Percentiles rank a stretch among this genome's conserved stretches.
These are phyloP conservation scores for Chalcis sispes DNA, from an alignment of 2,888 invertebrate species.

Conservation along the genomic window DNA sequence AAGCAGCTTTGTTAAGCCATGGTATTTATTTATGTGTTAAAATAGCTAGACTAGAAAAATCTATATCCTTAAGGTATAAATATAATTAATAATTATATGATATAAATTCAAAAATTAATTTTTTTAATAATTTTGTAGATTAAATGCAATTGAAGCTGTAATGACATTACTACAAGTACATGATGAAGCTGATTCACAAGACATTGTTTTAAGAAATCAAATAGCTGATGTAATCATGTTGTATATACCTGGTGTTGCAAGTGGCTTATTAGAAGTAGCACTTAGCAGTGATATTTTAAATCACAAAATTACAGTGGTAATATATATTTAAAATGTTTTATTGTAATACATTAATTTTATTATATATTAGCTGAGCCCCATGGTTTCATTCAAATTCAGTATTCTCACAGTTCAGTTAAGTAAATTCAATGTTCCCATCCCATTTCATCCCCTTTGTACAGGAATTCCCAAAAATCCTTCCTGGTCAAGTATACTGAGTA, in stretches of 20 bases:
- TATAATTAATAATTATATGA: conserved; percentile 10
- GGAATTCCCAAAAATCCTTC: too few relatives aligned
- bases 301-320: conserved; percentile 80
- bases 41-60: conserved; percentile 82
- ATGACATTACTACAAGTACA: conserved; percentile 81
- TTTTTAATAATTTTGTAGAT: conserved; percentile 69
- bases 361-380: too few relatives aligned
- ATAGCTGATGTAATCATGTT: conserved; percentile 80
- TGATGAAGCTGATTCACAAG: conserved; percentile 77
- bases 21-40: conserved; percentile 82
- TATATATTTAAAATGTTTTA: conserved; percentile 59
- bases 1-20: conserved; percentile 81
- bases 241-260: conserved; percentile 82
- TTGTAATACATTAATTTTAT: conserved; percentile 5
- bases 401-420: too few relatives aligned
- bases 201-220: conserved; percentile 77
- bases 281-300: conserved; percentile 80
- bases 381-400: too few relatives aligned
- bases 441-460: too few relatives aligned
- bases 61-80: conserved; percentile 80
- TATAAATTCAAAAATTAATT: conserved; percentile 64
- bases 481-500: too few relatives aligned
- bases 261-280: conserved; percentile 80
- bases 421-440: too few relatives aligned
- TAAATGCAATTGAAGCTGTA: conserved; percentile 79